Evolutionary conservation across 2,888 invertebrate species (phyloP).

Genomic region (Drosophila mulleri): DNA sequence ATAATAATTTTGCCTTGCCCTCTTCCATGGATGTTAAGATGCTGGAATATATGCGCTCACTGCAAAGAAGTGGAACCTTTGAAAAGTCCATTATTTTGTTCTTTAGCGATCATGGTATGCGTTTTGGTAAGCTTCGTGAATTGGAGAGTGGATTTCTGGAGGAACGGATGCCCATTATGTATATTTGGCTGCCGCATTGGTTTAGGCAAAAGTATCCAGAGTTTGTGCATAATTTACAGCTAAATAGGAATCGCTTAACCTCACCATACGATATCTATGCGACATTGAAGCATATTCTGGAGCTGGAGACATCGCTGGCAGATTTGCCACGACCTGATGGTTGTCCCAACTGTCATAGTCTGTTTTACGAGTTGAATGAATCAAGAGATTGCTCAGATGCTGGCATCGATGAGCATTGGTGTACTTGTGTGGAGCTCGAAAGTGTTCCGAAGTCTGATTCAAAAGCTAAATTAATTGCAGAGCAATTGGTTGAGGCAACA

Average conservation of each 20-base stretch:
- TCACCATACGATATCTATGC: conserved; percentile 59
- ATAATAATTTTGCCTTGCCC: conserved; percentile 88
- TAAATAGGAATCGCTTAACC: conserved; percentile 88
- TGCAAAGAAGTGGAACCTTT: conserved; percentile 87
- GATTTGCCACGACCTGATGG: conserved; percentile 76
- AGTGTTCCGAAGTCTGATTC: conserved; percentile 11
- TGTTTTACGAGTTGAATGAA: conserved; percentile 87
- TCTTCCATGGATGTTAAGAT: conserved; percentile 88
- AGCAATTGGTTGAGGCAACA: conserved; percentile 62
- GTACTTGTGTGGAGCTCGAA: conserved; percentile 86
- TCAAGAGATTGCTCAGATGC: conserved; percentile 89
- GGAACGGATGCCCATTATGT: conserved; percentile 90
- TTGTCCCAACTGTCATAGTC: conserved; percentile 88
- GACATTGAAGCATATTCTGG: conserved; percentile 48
- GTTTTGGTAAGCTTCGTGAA: conserved; percentile 89
- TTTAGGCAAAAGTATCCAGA: conserved; percentile 87
- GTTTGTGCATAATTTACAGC: conserved; percentile 86
- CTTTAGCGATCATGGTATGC: conserved; percentile 91
- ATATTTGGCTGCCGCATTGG: conserved; percentile 88
- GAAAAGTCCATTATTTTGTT: conserved; percentile 89
- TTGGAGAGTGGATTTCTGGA: conserved; percentile 90
- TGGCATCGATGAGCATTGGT: conserved; percentile 90
- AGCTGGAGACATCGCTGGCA: conserved; percentile 37
- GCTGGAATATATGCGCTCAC: conserved; percentile 87
- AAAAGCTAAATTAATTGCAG: conserved; percentile 16